Conservation (phyloP, 2,888 invertebrate genomes). For the Anthophora plumipes region DNA sequence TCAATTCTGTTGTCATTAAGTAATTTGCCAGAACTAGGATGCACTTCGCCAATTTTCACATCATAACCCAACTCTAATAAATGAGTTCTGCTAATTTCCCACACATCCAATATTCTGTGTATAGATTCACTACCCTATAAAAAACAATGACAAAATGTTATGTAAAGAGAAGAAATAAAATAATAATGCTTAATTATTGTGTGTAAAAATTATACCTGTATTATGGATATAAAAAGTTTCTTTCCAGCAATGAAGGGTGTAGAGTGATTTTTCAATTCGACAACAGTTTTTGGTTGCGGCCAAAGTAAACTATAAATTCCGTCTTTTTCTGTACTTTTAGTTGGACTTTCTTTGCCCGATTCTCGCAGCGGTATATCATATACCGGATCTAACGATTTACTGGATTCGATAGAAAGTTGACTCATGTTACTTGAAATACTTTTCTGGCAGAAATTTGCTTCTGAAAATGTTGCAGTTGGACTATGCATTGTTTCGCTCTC, state of each 20-base stretch:
- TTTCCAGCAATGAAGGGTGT: slow-evolving; percentile 84
- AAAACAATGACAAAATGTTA: slow-evolving; percentile 24
- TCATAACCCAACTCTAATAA: slow-evolving; percentile 84
- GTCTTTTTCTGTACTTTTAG: slow-evolving; percentile 73
- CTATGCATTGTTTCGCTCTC: slow-evolving; percentile 80
- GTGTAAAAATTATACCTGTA: slow-evolving; percentile 76
- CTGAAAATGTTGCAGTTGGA: slow-evolving; percentile 74
- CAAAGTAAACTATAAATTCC: slow-evolving; percentile 84
- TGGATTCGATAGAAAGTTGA: slow-evolving; percentile 81
- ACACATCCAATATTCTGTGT: slow-evolving; percentile 85
- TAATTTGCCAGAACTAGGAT: slow-evolving; percentile 82
- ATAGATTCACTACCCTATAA: slow-evolving; percentile 81
- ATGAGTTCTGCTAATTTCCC: slow-evolving; percentile 85
- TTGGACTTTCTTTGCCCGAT: slow-evolving; percentile 76
- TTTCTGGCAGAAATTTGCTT: slow-evolving; percentile 78
- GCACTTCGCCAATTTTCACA: slow-evolving; percentile 84
- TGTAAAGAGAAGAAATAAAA: background rate
- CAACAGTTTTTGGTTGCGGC: slow-evolving; percentile 87
- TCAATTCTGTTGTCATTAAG: slow-evolving; percentile 84
- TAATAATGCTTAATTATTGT: background rate
- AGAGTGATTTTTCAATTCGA: slow-evolving; percentile 84
- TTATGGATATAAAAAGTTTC: slow-evolving; percentile 84
- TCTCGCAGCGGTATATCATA: slow-evolving; percentile 78
- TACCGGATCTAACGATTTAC: slow-evolving; percentile 80
- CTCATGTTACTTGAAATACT: slow-evolving; percentile 79